Conservation (phyloP, 2,797 vertebrate species). For the Pachyuromys duprasi region DNA sequence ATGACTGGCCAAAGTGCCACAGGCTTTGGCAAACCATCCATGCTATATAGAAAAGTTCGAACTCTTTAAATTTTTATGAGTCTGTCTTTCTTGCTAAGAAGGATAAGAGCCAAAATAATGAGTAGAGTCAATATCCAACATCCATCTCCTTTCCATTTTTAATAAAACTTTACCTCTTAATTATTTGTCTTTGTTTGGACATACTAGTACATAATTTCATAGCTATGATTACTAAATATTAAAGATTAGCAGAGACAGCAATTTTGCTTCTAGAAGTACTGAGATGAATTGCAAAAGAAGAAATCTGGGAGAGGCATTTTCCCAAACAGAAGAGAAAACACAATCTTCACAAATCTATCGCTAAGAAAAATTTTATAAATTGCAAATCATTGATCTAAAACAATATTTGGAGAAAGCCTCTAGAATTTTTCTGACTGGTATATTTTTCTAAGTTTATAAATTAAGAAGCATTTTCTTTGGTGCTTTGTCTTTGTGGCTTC, state of each 20-base stretch:
- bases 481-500: not conserved
- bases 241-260: not conserved
- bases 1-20: not conserved
- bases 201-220: not conserved
- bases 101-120: not conserved
- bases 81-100: not conserved
- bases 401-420: not conserved
- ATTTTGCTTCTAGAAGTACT: not conserved
- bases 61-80: conserved; percentile 40
- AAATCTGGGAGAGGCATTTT: not conserved
- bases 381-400: not conserved
- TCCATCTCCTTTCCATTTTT: not conserved
- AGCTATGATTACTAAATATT: conserved; percentile 7
- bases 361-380: not conserved
- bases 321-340: not conserved
- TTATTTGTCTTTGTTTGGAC: conserved; percentile 4
- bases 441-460: not conserved
- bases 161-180: not conserved
- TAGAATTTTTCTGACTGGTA: not conserved
- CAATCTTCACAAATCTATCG: not conserved
- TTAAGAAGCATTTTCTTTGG: not conserved
- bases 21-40: not conserved
- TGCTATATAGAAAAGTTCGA: not conserved
- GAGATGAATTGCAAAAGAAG: not conserved
- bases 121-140: not conserved